Evolutionary conservation across 2,888 invertebrate genomes (phyloP).

Genomic region (Harpalus rubripes): DNA sequence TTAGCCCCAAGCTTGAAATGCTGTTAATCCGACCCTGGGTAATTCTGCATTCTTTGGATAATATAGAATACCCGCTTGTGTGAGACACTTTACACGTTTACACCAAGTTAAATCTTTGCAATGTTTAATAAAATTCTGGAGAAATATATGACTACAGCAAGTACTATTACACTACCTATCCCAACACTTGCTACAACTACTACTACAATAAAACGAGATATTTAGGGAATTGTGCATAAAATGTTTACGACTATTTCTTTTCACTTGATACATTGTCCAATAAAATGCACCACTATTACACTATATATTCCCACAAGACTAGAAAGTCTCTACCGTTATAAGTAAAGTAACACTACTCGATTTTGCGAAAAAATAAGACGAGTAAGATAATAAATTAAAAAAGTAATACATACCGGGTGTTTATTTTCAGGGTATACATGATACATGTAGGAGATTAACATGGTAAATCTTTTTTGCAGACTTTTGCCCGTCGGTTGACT

Average conservation of each 20-base stretch:
- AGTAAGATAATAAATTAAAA: too few species aligned
- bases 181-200: conserved; percentile 10
- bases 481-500: too few species aligned
- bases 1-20: too few species aligned
- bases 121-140: conserved; percentile 37
- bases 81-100: conserved; percentile 12
- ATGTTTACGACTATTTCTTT: conserved; percentile 13
- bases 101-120: conserved; percentile 25
- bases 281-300: background rate
- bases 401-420: too few species aligned
- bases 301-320: background rate
- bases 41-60: too few species aligned
- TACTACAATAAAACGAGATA: background rate
- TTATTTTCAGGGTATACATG: too few species aligned
- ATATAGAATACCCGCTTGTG: background rate
- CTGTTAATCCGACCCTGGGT: background rate
- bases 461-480: too few species aligned
- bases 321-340: background rate
- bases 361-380: too few species aligned
- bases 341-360: background rate
- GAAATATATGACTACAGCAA: conserved; percentile 3
- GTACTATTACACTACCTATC: background rate
- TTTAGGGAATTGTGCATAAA: conserved; percentile 20
- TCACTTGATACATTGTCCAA: conserved; percentile 2
- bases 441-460: too few species aligned